phyloP scores from a whole-genome alignment of 2,797 vertebrate species.

The Myotis vivesi region DNA sequence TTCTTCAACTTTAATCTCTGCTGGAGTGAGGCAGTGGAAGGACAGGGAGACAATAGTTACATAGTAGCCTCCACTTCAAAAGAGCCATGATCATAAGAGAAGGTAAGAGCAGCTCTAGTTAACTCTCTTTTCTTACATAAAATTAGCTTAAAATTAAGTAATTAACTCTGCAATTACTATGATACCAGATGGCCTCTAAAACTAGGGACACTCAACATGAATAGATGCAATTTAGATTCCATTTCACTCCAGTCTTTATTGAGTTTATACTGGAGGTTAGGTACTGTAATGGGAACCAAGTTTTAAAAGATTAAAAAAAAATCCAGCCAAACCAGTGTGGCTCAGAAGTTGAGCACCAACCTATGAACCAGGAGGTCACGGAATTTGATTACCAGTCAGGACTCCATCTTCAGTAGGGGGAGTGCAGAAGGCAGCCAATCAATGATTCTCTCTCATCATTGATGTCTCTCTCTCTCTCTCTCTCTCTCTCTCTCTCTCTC shows the following conservation, averaged over 20 bases:
- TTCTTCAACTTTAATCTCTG: background rate
- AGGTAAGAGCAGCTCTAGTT: background rate
- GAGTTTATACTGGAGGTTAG: background rate
- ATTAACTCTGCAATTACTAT: slow-evolving; percentile 43
- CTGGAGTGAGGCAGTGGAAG: background rate
- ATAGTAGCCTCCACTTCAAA: background rate
- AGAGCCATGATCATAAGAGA: background rate
- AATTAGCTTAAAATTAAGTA: slow-evolving; percentile 35
- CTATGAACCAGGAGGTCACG: too few species aligned
- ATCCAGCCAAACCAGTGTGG: background rate
- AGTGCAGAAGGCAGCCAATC: too few species aligned
- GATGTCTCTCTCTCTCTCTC: too few species aligned
- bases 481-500: too few species aligned
- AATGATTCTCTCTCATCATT: too few species aligned
- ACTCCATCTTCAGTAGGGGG: too few species aligned
- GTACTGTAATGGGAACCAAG: background rate
- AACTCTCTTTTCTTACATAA: background rate
- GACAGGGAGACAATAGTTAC: background rate
- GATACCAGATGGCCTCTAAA: background rate
- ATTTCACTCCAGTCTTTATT: background rate
- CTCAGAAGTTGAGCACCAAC: too few species aligned
- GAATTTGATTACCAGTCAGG: too few species aligned
- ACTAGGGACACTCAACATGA: background rate
- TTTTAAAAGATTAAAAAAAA: background rate
- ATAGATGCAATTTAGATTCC: background rate